Evolutionary conservation across 2,888 invertebrate species (phyloP), one percentile per base, ranked within the genome.

Genomic region (Idaea straminata): DNA sequence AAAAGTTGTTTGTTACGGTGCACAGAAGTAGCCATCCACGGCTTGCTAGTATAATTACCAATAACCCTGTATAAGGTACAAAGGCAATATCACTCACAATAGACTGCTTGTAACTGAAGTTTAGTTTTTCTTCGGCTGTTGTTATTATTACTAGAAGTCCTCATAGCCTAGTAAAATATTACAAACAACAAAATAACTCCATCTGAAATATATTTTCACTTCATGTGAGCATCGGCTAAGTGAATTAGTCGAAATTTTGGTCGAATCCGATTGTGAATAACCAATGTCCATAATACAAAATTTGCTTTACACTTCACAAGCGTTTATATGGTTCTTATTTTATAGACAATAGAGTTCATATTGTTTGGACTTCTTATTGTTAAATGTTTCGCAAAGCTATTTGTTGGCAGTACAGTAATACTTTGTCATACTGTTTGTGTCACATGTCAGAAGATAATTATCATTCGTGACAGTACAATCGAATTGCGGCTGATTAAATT

Each of bases 361-460:
- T 47, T 61, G 70, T 61, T 47, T n/a, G 64, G 47, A 62, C n/a
- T 72, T 7, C n/a, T 35, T 35, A 61, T 2, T 5, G 57, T 62
- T 59, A 0, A 34, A 25, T 62, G 59, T 16, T 4, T 15, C 47
- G 57, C 62, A 59, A 61, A 36, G 64, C 36, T 66, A 69, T 57
- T 66, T 67, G 66, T 72, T 67, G 65, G 64, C 62, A 66, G 62
- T 67, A 69, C 72, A 73, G 73, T 74, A 74, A 71, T 74, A 70
- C 74, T 72, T 77, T 73, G 76, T 75, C 72, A 76, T 74, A 75
- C 74, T 67, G 72, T 69, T 69, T 74, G 64, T 77, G 76, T 74
- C 77, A 76, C 74, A 74, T 79, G 80, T 79, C 80, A 77, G 61
- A 72, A 72, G 77, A 72, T 76, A 79, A 79, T 79, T 80, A 80